Percentiles rank a stretch among this genome's conserved stretches.
Evolutionary conservation across 1,140 invertebrate genomes (phyloP).

Genomic region (Drosophila punjabiensis): DNA sequence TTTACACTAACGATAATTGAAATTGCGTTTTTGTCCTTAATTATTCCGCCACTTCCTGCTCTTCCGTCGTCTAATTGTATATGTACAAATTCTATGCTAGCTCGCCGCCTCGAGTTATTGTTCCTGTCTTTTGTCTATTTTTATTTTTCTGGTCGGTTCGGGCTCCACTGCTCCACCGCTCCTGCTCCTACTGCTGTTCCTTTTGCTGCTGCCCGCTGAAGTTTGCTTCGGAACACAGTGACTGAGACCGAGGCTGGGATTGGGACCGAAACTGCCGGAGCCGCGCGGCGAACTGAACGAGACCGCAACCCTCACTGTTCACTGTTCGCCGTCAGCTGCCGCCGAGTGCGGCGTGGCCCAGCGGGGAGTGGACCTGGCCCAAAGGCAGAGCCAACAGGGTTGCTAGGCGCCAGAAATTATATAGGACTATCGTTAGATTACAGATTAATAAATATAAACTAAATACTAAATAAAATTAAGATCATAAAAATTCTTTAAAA

Average conservation of each 20-base stretch:
- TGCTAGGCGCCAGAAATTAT: conserved; percentile 17
- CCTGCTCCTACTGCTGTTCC: conserved; percentile 12
- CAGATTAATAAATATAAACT: background rate
- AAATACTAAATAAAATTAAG: background rate
- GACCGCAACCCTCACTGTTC: conserved; percentile 76
- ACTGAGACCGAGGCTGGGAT: conserved; percentile 11
- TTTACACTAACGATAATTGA: conserved; percentile 51
- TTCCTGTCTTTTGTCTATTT: conserved; percentile 45
- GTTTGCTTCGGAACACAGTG: conserved; percentile 26
- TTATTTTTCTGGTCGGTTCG: conserved; percentile 36
- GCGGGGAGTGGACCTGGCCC: conserved; percentile 30
- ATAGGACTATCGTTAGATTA: background rate
- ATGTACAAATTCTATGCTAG: conserved; percentile 42
- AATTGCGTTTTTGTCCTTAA: conserved; percentile 25
- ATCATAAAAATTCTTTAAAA: background rate
- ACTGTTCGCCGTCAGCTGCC: conserved; percentile 24
- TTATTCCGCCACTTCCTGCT: conserved; percentile 28
- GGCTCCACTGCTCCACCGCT: conserved; percentile 19
- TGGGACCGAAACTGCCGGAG: conserved; percentile 37
- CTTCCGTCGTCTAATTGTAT: conserved; percentile 4
- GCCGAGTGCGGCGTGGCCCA: conserved; percentile 25
- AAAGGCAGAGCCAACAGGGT: conserved; percentile 41
- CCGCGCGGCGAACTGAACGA: conserved; percentile 70
- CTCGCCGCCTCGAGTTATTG: conserved; percentile 38
- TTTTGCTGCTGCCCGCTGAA: conserved; percentile 25